These are phyloP conservation scores for Acanthosepion esculentum DNA, from an alignment of 2,888 invertebrate genomes.

Conservation along the genomic window DNA sequence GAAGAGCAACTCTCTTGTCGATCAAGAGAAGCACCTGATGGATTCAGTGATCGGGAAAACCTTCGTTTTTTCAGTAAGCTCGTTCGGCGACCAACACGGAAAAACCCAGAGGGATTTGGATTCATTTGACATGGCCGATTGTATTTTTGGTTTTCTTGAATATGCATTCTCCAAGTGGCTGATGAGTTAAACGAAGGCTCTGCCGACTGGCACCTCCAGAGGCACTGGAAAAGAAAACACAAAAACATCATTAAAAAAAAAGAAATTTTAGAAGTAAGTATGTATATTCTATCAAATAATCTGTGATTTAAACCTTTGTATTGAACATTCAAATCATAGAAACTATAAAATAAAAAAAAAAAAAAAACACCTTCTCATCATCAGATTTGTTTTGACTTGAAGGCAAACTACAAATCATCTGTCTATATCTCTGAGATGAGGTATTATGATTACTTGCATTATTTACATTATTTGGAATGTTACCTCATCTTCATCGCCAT, in stretches of 20 bases:
- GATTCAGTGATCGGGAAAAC: conserved; percentile 51
- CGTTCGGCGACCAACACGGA: conserved; percentile 65
- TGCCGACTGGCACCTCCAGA: conserved; percentile 86
- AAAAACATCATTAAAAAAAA: background rate
- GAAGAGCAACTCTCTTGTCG: conserved; percentile 56
- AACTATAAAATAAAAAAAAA: too few relatives aligned
- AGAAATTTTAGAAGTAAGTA: too few relatives aligned
- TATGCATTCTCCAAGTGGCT: conserved; percentile 86
- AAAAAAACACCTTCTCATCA: too few relatives aligned
- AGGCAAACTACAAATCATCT: too few relatives aligned
- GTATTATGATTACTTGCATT: too few relatives aligned
- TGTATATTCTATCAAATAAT: too few relatives aligned
- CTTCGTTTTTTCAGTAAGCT: conserved; percentile 62
- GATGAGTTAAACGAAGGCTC: conserved; percentile 84
- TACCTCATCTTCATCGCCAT: too few relatives aligned
- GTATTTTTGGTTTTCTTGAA: conserved; percentile 75
- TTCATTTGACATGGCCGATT: conserved; percentile 52
- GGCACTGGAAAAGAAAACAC: conserved; percentile 77
- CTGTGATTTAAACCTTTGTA: too few relatives aligned
- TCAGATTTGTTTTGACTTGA: too few relatives aligned
- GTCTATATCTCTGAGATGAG: too few relatives aligned
- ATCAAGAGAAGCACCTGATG: conserved; percentile 51
- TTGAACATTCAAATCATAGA: too few relatives aligned
- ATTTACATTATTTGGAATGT: too few relatives aligned
- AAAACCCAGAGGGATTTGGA: conserved; percentile 57